Evolutionary conservation across 2,888 invertebrate genomes (phyloP).

Genomic region (Andrena bicolor): DNA sequence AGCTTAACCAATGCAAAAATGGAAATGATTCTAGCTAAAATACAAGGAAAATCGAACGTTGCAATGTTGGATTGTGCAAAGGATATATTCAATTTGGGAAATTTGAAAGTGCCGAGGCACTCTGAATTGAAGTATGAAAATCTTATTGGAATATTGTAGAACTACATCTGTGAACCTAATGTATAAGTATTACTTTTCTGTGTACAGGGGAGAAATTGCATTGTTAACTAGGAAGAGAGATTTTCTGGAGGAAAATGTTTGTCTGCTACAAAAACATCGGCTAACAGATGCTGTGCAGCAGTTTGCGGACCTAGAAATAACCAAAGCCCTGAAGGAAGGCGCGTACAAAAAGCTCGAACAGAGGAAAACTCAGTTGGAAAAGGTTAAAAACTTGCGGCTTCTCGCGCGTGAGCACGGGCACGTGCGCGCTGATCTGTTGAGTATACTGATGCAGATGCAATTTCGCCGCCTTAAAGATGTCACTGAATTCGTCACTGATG

Average conservation of each 20-base stretch:
- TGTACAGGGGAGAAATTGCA: slow-evolving; percentile 75
- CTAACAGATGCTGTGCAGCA: slow-evolving; percentile 71
- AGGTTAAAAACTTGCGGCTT: slow-evolving; percentile 73
- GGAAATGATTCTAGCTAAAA: slow-evolving; percentile 52
- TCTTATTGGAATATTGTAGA: not conserved
- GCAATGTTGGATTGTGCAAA: slow-evolving; percentile 58
- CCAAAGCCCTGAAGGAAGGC: slow-evolving; percentile 76
- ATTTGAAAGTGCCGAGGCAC: slow-evolving; percentile 52
- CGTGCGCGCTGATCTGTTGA: slow-evolving; percentile 78
- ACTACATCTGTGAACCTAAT: not conserved
- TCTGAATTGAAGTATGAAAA: slow-evolving; percentile 55
- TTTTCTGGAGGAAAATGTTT: slow-evolving; percentile 77
- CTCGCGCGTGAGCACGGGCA: slow-evolving; percentile 79
- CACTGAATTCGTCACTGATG: slow-evolving; percentile 77
- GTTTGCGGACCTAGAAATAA: slow-evolving; percentile 73
- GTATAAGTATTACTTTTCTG: slow-evolving; percentile 21
- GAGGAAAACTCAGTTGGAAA: slow-evolving; percentile 71
- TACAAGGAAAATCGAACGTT: slow-evolving; percentile 39
- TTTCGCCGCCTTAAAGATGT: slow-evolving; percentile 75
- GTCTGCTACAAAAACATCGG: slow-evolving; percentile 71
- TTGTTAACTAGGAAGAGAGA: slow-evolving; percentile 76
- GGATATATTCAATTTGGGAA: slow-evolving; percentile 66
- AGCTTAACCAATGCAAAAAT: slow-evolving; percentile 62
- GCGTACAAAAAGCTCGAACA: slow-evolving; percentile 72
- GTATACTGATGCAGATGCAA: slow-evolving; percentile 80